These are phyloP conservation scores for Mythimna impura DNA, from an alignment of 2,888 invertebrate species.

Conservation along the genomic window DNA sequence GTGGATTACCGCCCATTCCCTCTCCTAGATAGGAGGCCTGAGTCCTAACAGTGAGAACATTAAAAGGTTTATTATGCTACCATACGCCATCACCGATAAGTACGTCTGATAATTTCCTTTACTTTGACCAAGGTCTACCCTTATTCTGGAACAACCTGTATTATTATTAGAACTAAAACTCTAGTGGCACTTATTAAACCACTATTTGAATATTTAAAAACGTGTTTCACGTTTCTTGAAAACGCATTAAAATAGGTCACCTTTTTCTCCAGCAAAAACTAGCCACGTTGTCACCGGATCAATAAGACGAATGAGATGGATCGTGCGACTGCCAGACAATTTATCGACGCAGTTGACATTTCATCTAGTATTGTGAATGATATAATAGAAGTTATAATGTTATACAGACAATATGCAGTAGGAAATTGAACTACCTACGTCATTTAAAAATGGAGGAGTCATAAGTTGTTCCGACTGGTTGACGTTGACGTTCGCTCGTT, in stretches of 20 bases:
- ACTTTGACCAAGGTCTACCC: background rate
- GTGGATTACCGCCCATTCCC: no score
- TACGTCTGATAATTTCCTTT: slow-evolving; percentile 6
- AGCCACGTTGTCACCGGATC: slow-evolving; percentile 48
- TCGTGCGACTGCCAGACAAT: slow-evolving; percentile 27
- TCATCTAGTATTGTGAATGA: slow-evolving; percentile 10
- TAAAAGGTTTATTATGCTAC: no score
- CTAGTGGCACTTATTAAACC: no score
- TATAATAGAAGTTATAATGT: slow-evolving; percentile 14
- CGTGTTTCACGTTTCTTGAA: slow-evolving; percentile 3
- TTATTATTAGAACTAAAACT: no score
- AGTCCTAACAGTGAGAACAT: no score
- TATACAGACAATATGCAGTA: slow-evolving; percentile 21
- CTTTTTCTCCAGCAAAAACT: slow-evolving; percentile 33
- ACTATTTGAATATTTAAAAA: background rate
- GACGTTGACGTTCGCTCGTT: slow-evolving; percentile 34
- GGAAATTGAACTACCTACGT: slow-evolving; percentile 38
- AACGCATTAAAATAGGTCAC: slow-evolving; percentile 48
- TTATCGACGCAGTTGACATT: slow-evolving; percentile 45
- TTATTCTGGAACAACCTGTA: no score
- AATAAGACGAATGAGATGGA: slow-evolving; percentile 50
- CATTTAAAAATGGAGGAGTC: slow-evolving; percentile 38
- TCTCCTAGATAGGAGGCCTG: no score
- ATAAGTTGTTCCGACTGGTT: slow-evolving; percentile 11
- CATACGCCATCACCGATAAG: background rate